A percentile compares a stretch with the other conserved stretches of the same genome.
Evolutionary conservation across 2,888 invertebrate genomes (phyloP).

Genomic region (Chouioia cunea): DNA sequence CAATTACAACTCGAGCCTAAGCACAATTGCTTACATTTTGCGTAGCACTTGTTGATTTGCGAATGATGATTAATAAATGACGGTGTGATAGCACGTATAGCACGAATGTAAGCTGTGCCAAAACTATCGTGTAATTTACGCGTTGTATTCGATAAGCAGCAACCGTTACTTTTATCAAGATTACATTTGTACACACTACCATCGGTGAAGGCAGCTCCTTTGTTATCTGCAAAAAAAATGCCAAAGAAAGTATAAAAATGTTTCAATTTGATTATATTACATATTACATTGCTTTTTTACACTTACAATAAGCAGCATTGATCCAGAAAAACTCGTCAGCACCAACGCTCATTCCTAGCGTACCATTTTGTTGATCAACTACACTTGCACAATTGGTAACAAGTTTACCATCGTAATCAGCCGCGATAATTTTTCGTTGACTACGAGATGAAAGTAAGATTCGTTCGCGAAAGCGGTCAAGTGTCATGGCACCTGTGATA

Average conservation of each 20-base stretch:
- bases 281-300: not conserved
- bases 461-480: constrained; percentile 12
- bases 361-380: constrained; percentile 14
- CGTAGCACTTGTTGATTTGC: not conserved
- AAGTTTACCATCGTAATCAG: constrained; percentile 26
- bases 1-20: constrained; percentile 8
- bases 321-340: constrained; percentile 26
- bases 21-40: not conserved
- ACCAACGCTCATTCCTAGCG: constrained; percentile 14
- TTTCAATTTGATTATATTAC: not conserved
- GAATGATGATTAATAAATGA: not conserved
- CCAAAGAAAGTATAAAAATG: not conserved
- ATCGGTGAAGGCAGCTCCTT: constrained; percentile 11
- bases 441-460: constrained; percentile 13
- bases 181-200: constrained; percentile 32
- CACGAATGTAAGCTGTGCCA: not conserved
- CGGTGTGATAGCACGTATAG: not conserved
- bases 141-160: not conserved
- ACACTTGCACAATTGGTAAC: constrained; percentile 1
- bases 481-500: not conserved
- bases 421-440: constrained; percentile 8
- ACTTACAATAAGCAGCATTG: constrained; percentile 20
- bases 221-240: not conserved
- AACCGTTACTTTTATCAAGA: not conserved
- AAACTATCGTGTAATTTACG: constrained; percentile 4